Evolutionary conservation across 2,888 invertebrate species (phyloP).

Genomic region (Drosophila eohydei): DNA sequence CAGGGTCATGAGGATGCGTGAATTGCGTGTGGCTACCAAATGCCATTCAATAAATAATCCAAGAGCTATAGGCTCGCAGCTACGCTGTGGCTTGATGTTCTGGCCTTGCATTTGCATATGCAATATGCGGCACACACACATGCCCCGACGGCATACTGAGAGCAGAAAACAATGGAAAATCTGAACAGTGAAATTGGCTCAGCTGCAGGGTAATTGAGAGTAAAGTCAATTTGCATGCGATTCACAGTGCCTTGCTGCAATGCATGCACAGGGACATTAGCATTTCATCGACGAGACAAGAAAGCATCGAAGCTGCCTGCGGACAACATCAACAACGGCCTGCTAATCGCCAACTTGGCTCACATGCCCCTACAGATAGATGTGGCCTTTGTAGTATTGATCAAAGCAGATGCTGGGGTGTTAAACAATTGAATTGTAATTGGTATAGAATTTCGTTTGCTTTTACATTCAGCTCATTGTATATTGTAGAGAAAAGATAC

Average conservation of each 20-base stretch:
- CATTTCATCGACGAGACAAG: neutral
- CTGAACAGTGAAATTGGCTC: neutral
- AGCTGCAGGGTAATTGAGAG: slow-evolving; percentile 15
- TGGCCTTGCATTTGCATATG: slow-evolving; percentile 33
- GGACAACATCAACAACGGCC: neutral
- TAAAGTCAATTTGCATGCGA: slow-evolving; percentile 30
- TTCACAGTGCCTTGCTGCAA: neutral
- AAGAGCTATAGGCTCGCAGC: slow-evolving; percentile 1
- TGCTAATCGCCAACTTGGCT: no score
- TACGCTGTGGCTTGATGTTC: slow-evolving; percentile 15
- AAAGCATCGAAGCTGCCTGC: neutral
- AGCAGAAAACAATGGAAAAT: slow-evolving; percentile 14
- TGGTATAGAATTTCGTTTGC: slow-evolving; percentile 29
- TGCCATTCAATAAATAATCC: slow-evolving; percentile 20
- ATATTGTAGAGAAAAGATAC: slow-evolving; percentile 1
- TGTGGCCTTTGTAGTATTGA: slow-evolving; percentile 1
- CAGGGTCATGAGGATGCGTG: no score
- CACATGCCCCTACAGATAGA: neutral
- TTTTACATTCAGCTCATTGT: slow-evolving; percentile 15
- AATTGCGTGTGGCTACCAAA: slow-evolving; percentile 6
- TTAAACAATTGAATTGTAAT: slow-evolving; percentile 22
- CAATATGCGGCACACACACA: neutral
- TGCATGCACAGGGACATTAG: neutral
- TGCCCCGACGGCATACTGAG: neutral
- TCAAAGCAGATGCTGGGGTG: neutral